A percentile compares a stretch with the other conserved stretches of the same genome.
Conservation (phyloP, 1,140 invertebrate genomes). For the Protaetia brevitarsis region DNA sequence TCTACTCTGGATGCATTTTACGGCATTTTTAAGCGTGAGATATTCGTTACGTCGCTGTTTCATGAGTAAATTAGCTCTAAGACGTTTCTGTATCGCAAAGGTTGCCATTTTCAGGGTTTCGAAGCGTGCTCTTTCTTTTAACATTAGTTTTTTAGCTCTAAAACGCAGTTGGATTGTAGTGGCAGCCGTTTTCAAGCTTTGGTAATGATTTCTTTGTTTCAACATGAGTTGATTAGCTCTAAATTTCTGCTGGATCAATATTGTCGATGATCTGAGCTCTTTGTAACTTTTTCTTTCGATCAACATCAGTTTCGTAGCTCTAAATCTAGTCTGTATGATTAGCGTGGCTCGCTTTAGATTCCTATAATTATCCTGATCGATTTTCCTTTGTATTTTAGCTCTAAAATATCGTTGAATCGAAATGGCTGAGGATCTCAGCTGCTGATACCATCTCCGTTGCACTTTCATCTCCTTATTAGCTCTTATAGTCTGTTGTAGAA, state of each 20-base stretch:
- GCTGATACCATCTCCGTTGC: conserved; percentile 34
- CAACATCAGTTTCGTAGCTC: conserved; percentile 28
- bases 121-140: conserved; percentile 30
- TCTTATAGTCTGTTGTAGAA: conserved; percentile 32
- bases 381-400: conserved; percentile 44
- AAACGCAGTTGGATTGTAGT: conserved; percentile 49
- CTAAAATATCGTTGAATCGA: conserved; percentile 52
- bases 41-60: conserved; percentile 4
- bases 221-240: conserved; percentile 30
- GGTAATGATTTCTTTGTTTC: conserved; percentile 18
- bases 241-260: conserved; percentile 37
- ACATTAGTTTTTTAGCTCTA: conserved; percentile 43
- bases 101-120: conserved; percentile 39
- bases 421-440: conserved; percentile 38
- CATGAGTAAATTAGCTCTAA: conserved; percentile 29
- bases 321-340: conserved; percentile 41
- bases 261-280: conserved; percentile 31
- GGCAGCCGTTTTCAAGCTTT: neutral
- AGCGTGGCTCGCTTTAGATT: no score
- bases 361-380: conserved; percentile 43
- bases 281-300: conserved; percentile 41
- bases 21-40: neutral
- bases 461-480: conserved; percentile 40
- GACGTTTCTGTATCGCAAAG: conserved; percentile 42
- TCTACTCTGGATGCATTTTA: conserved; percentile 34